phyloP scores from a whole-genome alignment of 2,888 invertebrate genomes.

The Sarcophaga carnaria region DNA sequence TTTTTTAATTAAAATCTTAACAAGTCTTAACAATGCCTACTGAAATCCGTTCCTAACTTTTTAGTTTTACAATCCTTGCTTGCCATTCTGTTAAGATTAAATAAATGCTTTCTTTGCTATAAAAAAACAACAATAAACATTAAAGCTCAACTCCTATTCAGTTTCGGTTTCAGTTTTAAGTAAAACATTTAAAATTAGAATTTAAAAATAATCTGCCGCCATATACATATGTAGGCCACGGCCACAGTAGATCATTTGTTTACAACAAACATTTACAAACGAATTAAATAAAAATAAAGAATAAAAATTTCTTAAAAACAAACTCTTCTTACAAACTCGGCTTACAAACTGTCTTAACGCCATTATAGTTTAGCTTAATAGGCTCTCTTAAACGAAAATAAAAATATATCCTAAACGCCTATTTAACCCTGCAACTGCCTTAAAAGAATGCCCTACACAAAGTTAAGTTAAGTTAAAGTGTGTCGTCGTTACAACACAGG shows the following conservation, averaged over 20 bases:
- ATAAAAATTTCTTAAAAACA: conserved; percentile 40
- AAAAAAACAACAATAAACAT: neutral
- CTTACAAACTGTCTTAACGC: conserved; percentile 62
- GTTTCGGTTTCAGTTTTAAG: neutral
- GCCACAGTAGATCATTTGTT: neutral
- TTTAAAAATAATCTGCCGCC: conserved; percentile 4
- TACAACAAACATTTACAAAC: neutral
- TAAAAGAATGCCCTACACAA: conserved; percentile 23
- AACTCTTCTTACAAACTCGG: conserved; percentile 54
- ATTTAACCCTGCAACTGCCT: no score
- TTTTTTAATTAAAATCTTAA: no score
- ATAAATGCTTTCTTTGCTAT: no score
- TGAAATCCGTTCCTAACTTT: no score
- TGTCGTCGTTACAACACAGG: neutral
- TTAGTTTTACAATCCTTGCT: no score
- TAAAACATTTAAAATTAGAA: conserved; percentile 13
- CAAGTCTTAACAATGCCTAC: no score
- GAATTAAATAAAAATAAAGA: neutral
- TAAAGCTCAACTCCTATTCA: neutral
- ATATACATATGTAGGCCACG: no score
- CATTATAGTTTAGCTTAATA: conserved; percentile 45
- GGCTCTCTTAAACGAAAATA: conserved; percentile 43
- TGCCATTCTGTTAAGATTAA: no score
- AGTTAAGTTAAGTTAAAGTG: neutral
- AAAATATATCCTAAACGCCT: neutral